These are phyloP conservation scores for Sphaeridia pumilis DNA, from an alignment of 2,888 invertebrate genomes.

Conservation along the genomic window DNA sequence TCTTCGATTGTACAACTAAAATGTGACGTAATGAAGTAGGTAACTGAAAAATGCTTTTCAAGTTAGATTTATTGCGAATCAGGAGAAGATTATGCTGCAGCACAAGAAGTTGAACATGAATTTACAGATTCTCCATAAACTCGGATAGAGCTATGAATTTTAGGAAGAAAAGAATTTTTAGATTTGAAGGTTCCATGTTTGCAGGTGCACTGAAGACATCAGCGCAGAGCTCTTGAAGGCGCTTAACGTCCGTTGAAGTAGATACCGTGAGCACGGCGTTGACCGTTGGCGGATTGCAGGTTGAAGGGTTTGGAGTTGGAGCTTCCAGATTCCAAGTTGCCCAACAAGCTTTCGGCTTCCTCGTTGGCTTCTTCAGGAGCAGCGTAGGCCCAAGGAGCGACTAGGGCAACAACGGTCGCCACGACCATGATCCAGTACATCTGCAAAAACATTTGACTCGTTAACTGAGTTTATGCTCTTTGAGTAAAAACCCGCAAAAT, in stretches of 20 bases:
- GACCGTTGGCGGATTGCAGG: conserved; percentile 25
- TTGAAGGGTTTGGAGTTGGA: conserved; percentile 30
- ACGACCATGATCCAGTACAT: conserved; percentile 26
- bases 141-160: too few species aligned
- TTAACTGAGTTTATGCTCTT: neutral
- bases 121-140: too few species aligned
- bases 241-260: conserved; percentile 31
- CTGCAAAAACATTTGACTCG: conserved; percentile 10
- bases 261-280: conserved; percentile 28
- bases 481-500: neutral
- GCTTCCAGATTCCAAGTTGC: conserved; percentile 20
- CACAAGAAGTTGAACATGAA: too few species aligned
- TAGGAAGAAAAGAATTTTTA: too few species aligned
- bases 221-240: neutral
- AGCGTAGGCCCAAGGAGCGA: conserved; percentile 21
- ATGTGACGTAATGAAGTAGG: too few species aligned
- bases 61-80: too few species aligned
- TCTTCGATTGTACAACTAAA: too few species aligned
- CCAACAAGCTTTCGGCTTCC: conserved; percentile 28
- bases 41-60: too few species aligned
- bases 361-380: conserved; percentile 18
- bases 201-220: too few species aligned
- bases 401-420: conserved; percentile 25
- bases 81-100: too few species aligned
- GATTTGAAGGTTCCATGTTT: too few species aligned